phyloP scores from a whole-genome alignment of 2,797 vertebrate species.

The Clarias platycephalus region DNA sequence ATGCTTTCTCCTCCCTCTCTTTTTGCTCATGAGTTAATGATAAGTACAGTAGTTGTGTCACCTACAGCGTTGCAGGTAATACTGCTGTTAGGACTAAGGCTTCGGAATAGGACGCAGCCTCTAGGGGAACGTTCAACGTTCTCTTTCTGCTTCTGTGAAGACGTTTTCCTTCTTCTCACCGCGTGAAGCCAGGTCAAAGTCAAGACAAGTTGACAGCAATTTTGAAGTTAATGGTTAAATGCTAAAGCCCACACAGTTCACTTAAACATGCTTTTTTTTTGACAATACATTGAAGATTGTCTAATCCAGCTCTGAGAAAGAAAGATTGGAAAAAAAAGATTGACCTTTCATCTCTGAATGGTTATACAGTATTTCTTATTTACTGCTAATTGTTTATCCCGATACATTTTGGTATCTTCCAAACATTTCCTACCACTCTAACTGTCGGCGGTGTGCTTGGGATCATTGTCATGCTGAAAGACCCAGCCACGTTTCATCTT shows the following conservation, averaged over 20 bases:
- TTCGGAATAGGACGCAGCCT: constrained; percentile 67
- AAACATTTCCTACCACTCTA: too few species aligned
- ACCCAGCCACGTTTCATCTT: too few species aligned
- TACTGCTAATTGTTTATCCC: too few species aligned
- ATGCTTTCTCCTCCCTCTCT: constrained; percentile 17
- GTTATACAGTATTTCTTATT: neutral
- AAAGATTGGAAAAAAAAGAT: neutral
- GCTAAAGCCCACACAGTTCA: constrained; percentile 62
- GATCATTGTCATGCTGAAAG: too few species aligned
- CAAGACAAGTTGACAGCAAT: constrained; percentile 76
- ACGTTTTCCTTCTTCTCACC: constrained; percentile 62
- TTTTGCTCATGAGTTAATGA: constrained; percentile 61
- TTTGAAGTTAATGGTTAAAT: constrained; percentile 78
- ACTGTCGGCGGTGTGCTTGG: too few species aligned
- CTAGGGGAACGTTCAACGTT: constrained; percentile 68
- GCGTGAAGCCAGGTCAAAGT: constrained; percentile 74
- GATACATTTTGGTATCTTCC: too few species aligned
- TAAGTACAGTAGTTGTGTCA: constrained; percentile 73
- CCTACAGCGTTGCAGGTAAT: constrained; percentile 63
- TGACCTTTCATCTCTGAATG: neutral
- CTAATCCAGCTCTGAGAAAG: neutral
- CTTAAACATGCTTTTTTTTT: neutral
- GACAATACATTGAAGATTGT: neutral
- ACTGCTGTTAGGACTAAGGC: constrained; percentile 68
- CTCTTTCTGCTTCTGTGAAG: constrained; percentile 72